A percentile compares a stretch with the other conserved stretches of the same genome.
phyloP scores from a whole-genome alignment of 2,797 vertebrate species.

The Syndactyla subalaris region DNA sequence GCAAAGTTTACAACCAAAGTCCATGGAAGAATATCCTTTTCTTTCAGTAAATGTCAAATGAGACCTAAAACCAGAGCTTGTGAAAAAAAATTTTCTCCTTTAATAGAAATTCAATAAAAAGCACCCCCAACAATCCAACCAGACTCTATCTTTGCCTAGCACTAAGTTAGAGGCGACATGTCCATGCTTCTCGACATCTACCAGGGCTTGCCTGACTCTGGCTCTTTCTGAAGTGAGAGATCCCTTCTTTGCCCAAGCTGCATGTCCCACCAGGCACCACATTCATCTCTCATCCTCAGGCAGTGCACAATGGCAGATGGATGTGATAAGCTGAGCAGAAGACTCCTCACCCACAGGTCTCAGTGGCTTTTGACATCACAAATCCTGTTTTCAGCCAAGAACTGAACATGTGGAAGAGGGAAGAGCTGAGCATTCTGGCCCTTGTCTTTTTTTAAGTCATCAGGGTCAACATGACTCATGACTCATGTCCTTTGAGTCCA shows the following conservation, averaged over 20 bases:
- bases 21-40: background rate
- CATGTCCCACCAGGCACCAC: background rate
- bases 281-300: background rate
- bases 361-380: background rate
- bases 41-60: background rate
- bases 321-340: rapidly evolving
- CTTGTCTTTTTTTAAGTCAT: background rate
- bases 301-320: too few species aligned
- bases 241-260: background rate
- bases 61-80: background rate
- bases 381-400: background rate
- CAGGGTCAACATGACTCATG: background rate
- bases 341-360: background rate
- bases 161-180: rapidly evolving
- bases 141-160: background rate
- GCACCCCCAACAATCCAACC: background rate
- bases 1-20: background rate
- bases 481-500: background rate
- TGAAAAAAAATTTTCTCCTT: background rate
- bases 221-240: background rate
- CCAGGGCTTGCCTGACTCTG: background rate
- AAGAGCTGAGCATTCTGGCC: background rate
- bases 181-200: rapidly evolving
- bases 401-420: background rate
- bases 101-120: background rate